A percentile compares a stretch with the other conserved stretches of the same genome.
These are phyloP conservation scores for Ariopsis seemanni DNA, from an alignment of 2,113 vertebrate species.

Conservation along the genomic window DNA sequence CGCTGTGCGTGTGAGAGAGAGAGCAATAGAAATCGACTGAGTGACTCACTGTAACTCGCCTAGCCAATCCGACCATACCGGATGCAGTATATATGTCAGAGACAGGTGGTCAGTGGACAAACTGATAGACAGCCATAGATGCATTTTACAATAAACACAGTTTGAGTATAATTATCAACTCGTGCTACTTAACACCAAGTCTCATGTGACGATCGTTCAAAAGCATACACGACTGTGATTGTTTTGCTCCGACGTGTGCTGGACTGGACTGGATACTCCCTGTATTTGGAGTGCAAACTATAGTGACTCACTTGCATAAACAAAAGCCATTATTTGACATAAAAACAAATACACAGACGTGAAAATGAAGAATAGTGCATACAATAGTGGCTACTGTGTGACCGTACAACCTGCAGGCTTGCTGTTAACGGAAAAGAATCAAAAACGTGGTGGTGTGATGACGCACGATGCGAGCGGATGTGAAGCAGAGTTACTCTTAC, in stretches of 20 bases:
- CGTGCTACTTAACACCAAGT: neutral
- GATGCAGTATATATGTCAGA: slow-evolving; percentile 8
- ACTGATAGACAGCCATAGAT: neutral
- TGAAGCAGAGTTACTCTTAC: neutral
- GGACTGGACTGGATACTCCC: neutral
- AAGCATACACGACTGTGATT: neutral
- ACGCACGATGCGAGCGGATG: neutral
- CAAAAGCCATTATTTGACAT: neutral
- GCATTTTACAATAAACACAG: neutral
- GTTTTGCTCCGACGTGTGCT: neutral
- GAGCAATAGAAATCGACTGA: neutral
- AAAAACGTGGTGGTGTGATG: neutral
- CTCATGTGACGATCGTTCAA: neutral
- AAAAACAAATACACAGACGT: neutral
- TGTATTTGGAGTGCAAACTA: slow-evolving; percentile 10
- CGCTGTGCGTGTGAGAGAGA: slow-evolving; percentile 60
- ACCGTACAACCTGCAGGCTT: neutral
- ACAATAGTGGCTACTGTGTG: neutral
- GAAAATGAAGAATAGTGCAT: neutral
- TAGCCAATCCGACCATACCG: slow-evolving; percentile 34
- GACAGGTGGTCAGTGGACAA: slow-evolving; percentile 28
- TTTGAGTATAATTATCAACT: neutral
- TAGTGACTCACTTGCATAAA: neutral
- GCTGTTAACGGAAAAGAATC: neutral
- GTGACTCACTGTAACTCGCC: slow-evolving; percentile 65